Evolutionary conservation across 2,888 invertebrate genomes (phyloP).

Genomic region (Acleris holmiana): DNA sequence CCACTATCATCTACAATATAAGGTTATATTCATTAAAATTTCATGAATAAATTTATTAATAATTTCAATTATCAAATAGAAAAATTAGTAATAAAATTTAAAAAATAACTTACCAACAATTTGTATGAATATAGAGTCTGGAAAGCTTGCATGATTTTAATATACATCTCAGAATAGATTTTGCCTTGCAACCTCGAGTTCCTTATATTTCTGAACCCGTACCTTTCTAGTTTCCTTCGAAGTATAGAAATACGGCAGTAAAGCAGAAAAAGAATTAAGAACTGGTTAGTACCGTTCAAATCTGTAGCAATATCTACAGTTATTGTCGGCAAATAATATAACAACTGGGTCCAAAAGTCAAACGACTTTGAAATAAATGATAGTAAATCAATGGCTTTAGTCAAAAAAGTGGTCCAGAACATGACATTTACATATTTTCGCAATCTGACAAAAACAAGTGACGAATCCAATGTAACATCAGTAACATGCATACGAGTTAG

Average conservation of each 20-base stretch:
- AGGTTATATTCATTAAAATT: not conserved
- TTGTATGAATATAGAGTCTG: not conserved
- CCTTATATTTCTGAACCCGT: constrained; percentile 1
- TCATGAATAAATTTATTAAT: not conserved
- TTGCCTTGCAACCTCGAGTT: not conserved
- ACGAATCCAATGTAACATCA: not conserved
- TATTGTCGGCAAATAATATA: not conserved
- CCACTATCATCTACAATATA: not conserved
- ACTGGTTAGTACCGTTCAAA: not conserved
- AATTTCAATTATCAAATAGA: not conserved
- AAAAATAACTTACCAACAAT: not conserved
- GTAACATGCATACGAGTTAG: not conserved
- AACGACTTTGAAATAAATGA: not conserved
- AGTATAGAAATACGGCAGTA: not conserved
- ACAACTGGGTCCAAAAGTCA: not conserved
- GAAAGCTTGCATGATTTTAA: not conserved
- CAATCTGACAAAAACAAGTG: not conserved
- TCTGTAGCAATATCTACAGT: not conserved
- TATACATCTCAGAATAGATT: constrained; percentile 1
- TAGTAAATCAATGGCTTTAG: not conserved
- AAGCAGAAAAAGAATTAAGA: not conserved
- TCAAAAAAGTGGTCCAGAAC: not conserved
- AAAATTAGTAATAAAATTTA: too few species aligned
- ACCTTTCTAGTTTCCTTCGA: constrained; percentile 3
- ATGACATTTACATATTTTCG: not conserved